These are phyloP conservation scores for Brachirus orientalis DNA, from an alignment of 2,113 vertebrate genomes.

Conservation along the genomic window DNA sequence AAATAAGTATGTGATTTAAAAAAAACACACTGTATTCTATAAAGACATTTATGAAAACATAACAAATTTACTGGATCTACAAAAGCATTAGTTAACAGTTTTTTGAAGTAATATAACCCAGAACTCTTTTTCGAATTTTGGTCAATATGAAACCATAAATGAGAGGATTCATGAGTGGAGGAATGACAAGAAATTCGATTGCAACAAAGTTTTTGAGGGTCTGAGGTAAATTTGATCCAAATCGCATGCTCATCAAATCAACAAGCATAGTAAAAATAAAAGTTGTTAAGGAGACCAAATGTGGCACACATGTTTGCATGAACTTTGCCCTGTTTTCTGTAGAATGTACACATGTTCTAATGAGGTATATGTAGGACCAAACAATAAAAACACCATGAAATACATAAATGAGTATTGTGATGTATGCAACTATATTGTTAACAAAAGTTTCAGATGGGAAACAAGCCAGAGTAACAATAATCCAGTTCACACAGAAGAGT, in stretches of 20 bases:
- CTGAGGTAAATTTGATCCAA: conserved; percentile 17
- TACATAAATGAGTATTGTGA: conserved; percentile 26
- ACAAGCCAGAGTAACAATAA: conserved; percentile 53
- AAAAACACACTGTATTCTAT: no score
- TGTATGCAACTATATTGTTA: conserved; percentile 14
- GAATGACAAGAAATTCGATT: conserved; percentile 1
- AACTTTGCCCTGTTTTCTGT: conserved; percentile 53
- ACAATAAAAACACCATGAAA: conserved; percentile 37
- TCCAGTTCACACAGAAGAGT: conserved; percentile 47
- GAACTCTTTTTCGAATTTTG: background rate
- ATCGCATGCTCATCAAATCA: conserved; percentile 24
- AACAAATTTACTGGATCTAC: no score
- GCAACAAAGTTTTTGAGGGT: background rate
- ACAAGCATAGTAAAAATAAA: conserved; percentile 18
- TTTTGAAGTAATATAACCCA: background rate
- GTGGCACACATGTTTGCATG: conserved; percentile 66
- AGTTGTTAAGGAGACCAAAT: conserved; percentile 44
- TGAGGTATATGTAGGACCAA: conserved; percentile 58
- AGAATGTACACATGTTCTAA: conserved; percentile 44
- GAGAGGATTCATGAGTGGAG: conserved; percentile 1
- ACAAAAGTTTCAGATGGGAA: background rate
- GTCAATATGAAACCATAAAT: conserved; percentile 4
- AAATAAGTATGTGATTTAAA: no score
- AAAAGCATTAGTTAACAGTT: background rate
- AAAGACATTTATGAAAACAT: no score